Percentiles rank a stretch among this genome's conserved stretches.
Evolutionary conservation across 2,888 invertebrate species (phyloP).

Genomic region (Aphidius colemani): DNA sequence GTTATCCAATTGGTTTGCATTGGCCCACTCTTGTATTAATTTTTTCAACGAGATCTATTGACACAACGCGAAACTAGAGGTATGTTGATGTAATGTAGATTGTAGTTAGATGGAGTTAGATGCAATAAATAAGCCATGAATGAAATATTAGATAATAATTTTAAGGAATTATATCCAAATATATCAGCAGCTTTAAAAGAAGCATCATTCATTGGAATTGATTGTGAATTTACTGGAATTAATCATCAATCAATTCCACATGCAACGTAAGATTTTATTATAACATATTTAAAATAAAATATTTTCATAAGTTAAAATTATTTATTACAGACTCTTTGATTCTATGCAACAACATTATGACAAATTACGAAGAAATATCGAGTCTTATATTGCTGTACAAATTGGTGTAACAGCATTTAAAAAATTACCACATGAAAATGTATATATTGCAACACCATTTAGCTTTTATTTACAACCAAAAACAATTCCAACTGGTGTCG

Average conservation of each 20-base stretch:
- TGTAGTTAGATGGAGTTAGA: too few species aligned
- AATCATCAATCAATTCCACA: conserved; percentile 40
- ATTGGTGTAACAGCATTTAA: conserved; percentile 72
- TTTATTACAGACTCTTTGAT: conserved; percentile 66
- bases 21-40: too few species aligned
- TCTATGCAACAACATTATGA: conserved; percentile 63
- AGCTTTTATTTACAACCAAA: conserved; percentile 74
- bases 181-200: conserved; percentile 65
- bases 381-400: conserved; percentile 69
- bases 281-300: too few species aligned
- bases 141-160: conserved; percentile 69
- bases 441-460: conserved; percentile 67
- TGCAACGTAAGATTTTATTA: conserved; percentile 15
- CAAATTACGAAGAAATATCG: conserved; percentile 61
- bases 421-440: conserved; percentile 65
- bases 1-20: too few species aligned
- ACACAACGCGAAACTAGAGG: too few species aligned
- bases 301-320: too few species aligned
- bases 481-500: conserved; percentile 64
- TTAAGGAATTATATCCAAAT: conserved; percentile 64
- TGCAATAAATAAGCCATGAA: conserved; percentile 62
- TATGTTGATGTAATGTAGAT: too few species aligned
- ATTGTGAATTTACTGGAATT: conserved; percentile 75
- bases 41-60: too few species aligned
- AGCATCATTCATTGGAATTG: conserved; percentile 70